A percentile compares a stretch with the other conserved stretches of the same genome.
These are phyloP conservation scores for Phyllopteryx taeniolatus DNA, from an alignment of 2,113 vertebrate genomes.

Conservation along the genomic window DNA sequence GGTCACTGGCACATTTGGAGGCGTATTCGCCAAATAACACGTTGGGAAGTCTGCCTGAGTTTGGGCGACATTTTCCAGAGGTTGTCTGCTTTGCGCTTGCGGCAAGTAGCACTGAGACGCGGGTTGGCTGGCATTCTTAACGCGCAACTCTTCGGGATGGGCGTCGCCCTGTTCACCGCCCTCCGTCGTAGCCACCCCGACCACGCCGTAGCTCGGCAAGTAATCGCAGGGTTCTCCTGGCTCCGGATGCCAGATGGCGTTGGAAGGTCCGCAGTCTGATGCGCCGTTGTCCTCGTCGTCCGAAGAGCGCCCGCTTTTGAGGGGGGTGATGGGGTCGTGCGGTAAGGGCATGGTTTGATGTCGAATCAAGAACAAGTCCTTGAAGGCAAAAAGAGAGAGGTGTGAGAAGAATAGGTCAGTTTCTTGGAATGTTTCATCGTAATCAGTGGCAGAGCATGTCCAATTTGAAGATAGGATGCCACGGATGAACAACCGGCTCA, in stretches of 20 bases:
- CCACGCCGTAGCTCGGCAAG: slow-evolving; percentile 30
- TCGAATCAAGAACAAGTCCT: slow-evolving; percentile 17
- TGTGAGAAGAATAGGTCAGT: background rate
- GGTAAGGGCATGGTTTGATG: background rate
- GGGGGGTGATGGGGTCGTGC: slow-evolving; percentile 6
- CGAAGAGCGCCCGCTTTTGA: background rate
- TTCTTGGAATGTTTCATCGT: background rate
- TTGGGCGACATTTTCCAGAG: background rate
- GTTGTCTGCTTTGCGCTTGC: background rate
- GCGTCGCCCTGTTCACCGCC: background rate
- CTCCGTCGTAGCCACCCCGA: background rate
- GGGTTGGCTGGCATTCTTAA: background rate
- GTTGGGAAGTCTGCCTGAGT: background rate
- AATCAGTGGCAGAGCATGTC: background rate
- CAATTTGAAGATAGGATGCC: too few species aligned
- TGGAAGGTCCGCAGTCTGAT: background rate
- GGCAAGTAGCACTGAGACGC: slow-evolving; percentile 3
- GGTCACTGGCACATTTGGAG: slow-evolving; percentile 6
- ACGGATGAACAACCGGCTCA: too few species aligned
- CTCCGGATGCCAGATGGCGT: slow-evolving; percentile 10
- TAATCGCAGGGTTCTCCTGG: slow-evolving; percentile 2
- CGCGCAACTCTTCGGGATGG: background rate
- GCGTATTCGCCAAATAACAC: background rate
- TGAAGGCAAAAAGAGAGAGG: background rate
- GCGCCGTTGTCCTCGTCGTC: background rate